Evolutionary conservation across 1,140 invertebrate species (phyloP), one percentile per base, ranked within the genome.

Genomic region (Thaumetopoea pityocampa): DNA sequence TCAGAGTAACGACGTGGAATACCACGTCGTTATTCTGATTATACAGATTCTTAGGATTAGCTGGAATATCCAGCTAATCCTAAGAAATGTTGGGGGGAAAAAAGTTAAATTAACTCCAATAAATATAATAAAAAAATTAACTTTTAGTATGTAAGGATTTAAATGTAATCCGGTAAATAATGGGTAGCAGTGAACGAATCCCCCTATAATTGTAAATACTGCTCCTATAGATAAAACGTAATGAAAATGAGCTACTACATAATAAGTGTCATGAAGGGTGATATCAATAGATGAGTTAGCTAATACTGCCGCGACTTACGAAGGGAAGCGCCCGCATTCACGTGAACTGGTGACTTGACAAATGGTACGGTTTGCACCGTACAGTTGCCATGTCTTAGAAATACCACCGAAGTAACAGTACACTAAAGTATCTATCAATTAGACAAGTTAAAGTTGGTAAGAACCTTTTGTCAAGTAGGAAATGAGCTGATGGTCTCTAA

Each of bases 171-270:
- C 89, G 38, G 84, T 87, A 73, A 92, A 86, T 85, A 91, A 62
- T 9, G 89, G 87, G 27, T 85, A 92, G 88, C 90, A 93, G 54
- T 88, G 78, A 73, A 88, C 82, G 81, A 92, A 86, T 52, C 90
- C 89, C 33, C 68, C 87, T 81, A 93, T 86, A 87, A 92, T 90
- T 30, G 89, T 86, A 87, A 92, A 92, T 65, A 93, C 88, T n/a
- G 90, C 89, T 56, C 89, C 88, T 82, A 90, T 89, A 9, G 88
- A 90, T 58, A 90, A 50, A 28, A 90, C 87, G 82, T 90, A 92
- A 74, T 93, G 91, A 69, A 93, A 93, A 79, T 93, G 91, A 29
- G 88, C 89, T 33, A 92, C 90, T 27, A 92, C 90, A 88, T 92
- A 93, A 76, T 92, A 93, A 11, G 90, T 92, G 71, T 93, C 90